Percentiles rank a stretch among this genome's conserved stretches.
phyloP scores from a whole-genome alignment of 2,113 vertebrate genomes.

The Nipponia nippon region DNA sequence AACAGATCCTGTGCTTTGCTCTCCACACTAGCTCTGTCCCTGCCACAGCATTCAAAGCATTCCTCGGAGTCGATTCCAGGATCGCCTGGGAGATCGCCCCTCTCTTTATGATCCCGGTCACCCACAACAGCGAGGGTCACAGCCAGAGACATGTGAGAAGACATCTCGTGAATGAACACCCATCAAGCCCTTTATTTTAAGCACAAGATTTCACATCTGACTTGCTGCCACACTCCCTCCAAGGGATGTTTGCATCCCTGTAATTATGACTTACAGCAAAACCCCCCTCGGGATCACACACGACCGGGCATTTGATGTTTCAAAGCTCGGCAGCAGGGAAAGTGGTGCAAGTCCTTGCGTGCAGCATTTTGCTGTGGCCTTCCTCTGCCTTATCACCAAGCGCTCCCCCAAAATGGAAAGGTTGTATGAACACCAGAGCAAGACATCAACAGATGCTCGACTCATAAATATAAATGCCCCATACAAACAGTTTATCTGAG shows the following conservation, averaged over 20 bases:
- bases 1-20: neutral
- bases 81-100: neutral
- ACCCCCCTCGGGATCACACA: neutral
- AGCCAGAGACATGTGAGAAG: neutral
- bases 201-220: neutral
- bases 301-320: fast-evolving
- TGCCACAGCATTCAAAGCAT: neutral
- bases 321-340: neutral
- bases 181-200: neutral
- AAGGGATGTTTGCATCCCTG: neutral
- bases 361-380: neutral
- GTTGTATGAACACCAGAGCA: neutral
- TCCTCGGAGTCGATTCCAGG: neutral
- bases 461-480: neutral
- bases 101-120: neutral
- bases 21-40: neutral
- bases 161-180: neutral
- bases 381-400: neutral
- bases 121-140: neutral
- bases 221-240: neutral
- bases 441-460: neutral
- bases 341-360: neutral
- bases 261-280: neutral
- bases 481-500: neutral
- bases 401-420: neutral